phyloP scores from a whole-genome alignment of 2,113 vertebrate species.

The Oryzias celebensis region DNA sequence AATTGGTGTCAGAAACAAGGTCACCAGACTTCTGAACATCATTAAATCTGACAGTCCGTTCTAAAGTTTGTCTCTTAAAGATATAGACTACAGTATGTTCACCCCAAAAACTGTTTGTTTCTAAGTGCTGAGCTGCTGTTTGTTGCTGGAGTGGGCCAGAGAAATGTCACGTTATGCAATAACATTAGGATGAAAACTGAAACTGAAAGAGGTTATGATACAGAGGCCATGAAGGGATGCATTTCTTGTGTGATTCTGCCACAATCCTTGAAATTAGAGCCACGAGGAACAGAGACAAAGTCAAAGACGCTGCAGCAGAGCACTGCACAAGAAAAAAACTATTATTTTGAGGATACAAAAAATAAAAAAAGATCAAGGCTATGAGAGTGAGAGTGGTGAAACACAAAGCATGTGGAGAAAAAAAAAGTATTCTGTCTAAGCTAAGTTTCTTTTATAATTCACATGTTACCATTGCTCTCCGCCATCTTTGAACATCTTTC shows the following conservation, averaged over 20 bases:
- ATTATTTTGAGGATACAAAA: constrained; percentile 21
- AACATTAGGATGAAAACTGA: constrained; percentile 35
- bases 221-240: constrained; percentile 16
- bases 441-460: constrained; percentile 62
- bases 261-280: constrained; percentile 12
- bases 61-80: neutral
- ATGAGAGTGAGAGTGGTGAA: constrained; percentile 17
- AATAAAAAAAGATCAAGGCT: neutral
- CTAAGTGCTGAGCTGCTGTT: constrained; percentile 2
- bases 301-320: constrained; percentile 27
- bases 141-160: constrained; percentile 9
- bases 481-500: constrained; percentile 30
- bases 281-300: constrained; percentile 28
- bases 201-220: constrained; percentile 13
- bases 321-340: constrained; percentile 5
- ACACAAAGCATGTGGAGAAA: neutral
- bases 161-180: constrained; percentile 36
- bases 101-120: neutral
- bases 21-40: too few species aligned
- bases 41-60: too few species aligned
- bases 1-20: too few species aligned
- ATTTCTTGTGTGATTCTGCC: constrained; percentile 45
- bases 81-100: neutral
- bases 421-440: constrained; percentile 15
- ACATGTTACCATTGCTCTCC: constrained; percentile 25